Conservation (phyloP, 1,140 invertebrate species). For the Meloidogyne exigua region DNA sequence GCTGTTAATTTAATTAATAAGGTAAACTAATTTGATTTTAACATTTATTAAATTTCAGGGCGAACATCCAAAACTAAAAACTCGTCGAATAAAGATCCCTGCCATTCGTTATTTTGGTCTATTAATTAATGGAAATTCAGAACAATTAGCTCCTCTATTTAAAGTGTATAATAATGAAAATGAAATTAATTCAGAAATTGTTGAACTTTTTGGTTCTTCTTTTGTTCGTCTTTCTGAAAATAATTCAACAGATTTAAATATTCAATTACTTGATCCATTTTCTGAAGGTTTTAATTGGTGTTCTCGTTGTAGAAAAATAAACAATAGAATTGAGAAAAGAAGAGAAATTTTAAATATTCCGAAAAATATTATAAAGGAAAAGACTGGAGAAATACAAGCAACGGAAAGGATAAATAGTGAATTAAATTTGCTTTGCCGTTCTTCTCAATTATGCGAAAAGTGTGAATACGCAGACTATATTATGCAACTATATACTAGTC, state of each 20-base stretch:
- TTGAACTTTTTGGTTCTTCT: slow-evolving; percentile 14
- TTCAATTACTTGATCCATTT: slow-evolving; percentile 3
- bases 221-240: slow-evolving; percentile 10
- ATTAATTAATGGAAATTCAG: slow-evolving; percentile 10
- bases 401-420: neutral
- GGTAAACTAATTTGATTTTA: neutral
- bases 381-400: neutral
- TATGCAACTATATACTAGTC: neutral
- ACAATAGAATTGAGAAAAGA: neutral
- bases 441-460: neutral
- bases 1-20: slow-evolving; percentile 9
- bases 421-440: neutral
- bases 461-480: neutral
- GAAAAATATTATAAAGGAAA: neutral
- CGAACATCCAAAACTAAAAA: neutral
- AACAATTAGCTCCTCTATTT: neutral
- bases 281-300: neutral
- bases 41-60: neutral
- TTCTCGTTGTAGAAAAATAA: slow-evolving; percentile 9
- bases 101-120: neutral
- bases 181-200: slow-evolving; percentile 15
- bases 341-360: neutral
- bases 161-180: neutral
- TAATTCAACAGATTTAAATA: slow-evolving; percentile 10
- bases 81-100: neutral